Evolutionary conservation across 2,888 invertebrate species (phyloP), one percentile per base, ranked within the genome.

Genomic region (Hirtodrosophila histrioides): DNA sequence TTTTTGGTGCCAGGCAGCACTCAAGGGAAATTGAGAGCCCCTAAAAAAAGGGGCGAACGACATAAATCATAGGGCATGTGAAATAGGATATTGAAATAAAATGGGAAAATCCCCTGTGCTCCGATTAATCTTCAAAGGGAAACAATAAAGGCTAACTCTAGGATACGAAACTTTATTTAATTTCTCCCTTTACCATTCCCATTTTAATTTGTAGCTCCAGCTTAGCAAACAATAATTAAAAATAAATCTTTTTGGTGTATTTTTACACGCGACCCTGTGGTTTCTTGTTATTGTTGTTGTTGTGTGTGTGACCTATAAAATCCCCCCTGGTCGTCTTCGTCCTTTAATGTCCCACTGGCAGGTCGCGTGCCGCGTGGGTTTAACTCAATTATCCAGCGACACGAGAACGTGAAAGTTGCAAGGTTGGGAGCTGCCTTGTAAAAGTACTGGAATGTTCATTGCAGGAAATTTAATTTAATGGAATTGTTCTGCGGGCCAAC

Each of bases 341-440:
- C 7, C 45, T 36, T 36, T 51, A 63, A 33, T 40, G 62, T 50
- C 37, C 49, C 65, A 45, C 55, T 65, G 44, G 46, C 51, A 44
- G 41, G 70, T 75, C 68, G 83, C 83, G 63, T 75, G 83, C 68
- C 71, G 55, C 37, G 57, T 39, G 46, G 51, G 61, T 61, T 71
- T 53, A 78, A 72, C 80, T 82, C 79, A 80, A 85, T 80, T 80
- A 78, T 85, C 60, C 66, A 49, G 64, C 78, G 69, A 73, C 78
- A 83, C 77, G 77, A 60, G 60, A 39, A 69, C 70, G 53, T 45
- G 27, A 23, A 57, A 54, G 56, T 56, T 53, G 36, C 31, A 54
- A 55, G 64, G 57, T 50, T 50, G 43, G 40, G 11, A 43, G 48
- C 17, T 39, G 41, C 49, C 67, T 57, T 63, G 56, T 50, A 69